Evolutionary conservation across 2,888 invertebrate genomes (phyloP).

Genomic region (Argyresthia goedartella): DNA sequence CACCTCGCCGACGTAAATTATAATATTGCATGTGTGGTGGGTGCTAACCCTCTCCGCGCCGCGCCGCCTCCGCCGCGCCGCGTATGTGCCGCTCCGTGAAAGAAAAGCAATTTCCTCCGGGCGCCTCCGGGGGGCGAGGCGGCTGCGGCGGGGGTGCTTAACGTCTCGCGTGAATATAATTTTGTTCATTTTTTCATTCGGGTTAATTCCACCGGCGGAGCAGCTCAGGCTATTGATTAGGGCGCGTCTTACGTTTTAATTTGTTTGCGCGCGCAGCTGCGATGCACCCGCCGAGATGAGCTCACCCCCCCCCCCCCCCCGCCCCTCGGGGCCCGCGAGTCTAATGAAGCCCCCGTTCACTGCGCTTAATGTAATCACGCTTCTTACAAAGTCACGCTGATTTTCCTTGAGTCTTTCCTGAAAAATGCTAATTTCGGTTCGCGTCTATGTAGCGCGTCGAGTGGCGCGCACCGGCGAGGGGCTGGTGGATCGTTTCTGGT

Average conservation of each 20-base stretch:
- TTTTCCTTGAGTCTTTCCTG: slow-evolving; percentile 2
- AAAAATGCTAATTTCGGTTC: slow-evolving; percentile 17
- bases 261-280: slow-evolving; percentile 69
- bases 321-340: slow-evolving; percentile 20
- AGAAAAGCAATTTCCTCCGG: slow-evolving; percentile 68
- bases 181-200: slow-evolving; percentile 72
- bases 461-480: neutral
- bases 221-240: slow-evolving; percentile 69
- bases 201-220: slow-evolving; percentile 69
- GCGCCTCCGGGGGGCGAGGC: slow-evolving; percentile 43
- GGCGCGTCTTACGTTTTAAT: slow-evolving; percentile 71
- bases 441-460: slow-evolving; percentile 12
- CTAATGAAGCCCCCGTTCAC: slow-evolving; percentile 63
- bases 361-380: slow-evolving; percentile 48
- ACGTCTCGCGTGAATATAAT: slow-evolving; percentile 70
- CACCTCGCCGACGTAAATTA: slow-evolving; percentile 70
- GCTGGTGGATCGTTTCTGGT: too few species aligned
- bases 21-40: slow-evolving; percentile 56
- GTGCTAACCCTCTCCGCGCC: slow-evolving; percentile 63
- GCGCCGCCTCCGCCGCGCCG: slow-evolving; percentile 30
- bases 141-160: slow-evolving; percentile 28
- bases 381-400: slow-evolving; percentile 49
- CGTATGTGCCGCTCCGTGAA: slow-evolving; percentile 67
- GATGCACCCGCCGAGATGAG: slow-evolving; percentile 65
- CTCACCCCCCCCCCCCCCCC: slow-evolving; percentile 24